Base-by-base conservation (phyloP, 1,140 invertebrate species). In the Steinernema feltiae region DNA sequence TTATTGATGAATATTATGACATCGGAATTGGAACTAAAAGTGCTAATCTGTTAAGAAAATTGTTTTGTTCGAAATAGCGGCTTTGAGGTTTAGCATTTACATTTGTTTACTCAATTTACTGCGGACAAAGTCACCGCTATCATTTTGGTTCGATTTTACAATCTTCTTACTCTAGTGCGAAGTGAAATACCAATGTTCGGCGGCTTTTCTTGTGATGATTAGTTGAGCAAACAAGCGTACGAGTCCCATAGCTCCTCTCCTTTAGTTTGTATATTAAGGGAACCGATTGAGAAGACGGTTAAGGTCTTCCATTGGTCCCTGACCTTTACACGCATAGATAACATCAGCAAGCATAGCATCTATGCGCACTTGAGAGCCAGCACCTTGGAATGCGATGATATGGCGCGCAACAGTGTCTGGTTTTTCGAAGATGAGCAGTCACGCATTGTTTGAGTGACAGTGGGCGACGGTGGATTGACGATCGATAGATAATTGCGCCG, bases 161-260 rank as follows among this genome's bases (percentile, higher is more conserved):
- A 63, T 63, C 53, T 12, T 63, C 53, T 63, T 63, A 63, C 15
- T 17, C 7, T 63, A 18, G 53, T 63, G 24, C 53, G 53, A 63
- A 63, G 24, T 27, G 53, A 63, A 63, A 63, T 3, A 27, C 15
- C 12, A 63, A 63, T 63, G 53, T 63, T 63, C 24, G 53, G 24
- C 53, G 53, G 53, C 53, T 63, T 63, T 63, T 17, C 12, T 63
- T 63, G 53, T 27, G 53, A 63, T 63, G 53, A 63, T 63, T 63
- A 63, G 53, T 21, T 63, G 53, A 63, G 53, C 53, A 63, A 63
- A 63, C 24, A 63, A 12, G 7, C 24, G 53, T 21, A 63, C 53
- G 53, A 63, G 24, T 27, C 7, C 24, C 53, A 46, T 46, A 7
- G 41, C 7, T 46, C n/a, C 7, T 46, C n/a, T 46, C 41, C 7